Percentiles rank a stretch among this genome's conserved stretches.
Evolutionary conservation across 2,797 vertebrate genomes (phyloP).

Genomic region (Anisognathus igniventris): DNA sequence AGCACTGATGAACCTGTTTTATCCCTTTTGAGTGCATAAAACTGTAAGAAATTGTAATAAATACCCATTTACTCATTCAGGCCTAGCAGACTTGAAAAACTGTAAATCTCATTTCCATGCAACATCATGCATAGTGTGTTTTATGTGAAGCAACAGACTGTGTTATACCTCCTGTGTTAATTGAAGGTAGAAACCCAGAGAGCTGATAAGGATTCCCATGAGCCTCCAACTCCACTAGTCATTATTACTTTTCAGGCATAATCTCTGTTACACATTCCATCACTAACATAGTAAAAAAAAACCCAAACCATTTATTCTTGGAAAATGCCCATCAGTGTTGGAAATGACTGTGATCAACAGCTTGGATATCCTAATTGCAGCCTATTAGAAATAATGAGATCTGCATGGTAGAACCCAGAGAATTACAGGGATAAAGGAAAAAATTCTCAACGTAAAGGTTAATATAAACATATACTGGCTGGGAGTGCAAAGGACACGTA

Average conservation of each 20-base stretch:
- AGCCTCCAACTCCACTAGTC: neutral
- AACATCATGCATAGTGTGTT: rapidly evolving
- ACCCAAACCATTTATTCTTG: neutral
- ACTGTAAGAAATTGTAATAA: conserved; percentile 31
- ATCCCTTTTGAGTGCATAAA: conserved; percentile 13
- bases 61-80: neutral
- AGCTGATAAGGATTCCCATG: conserved; percentile 15
- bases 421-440: conserved; percentile 69
- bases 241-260: neutral
- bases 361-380: conserved; percentile 82
- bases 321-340: conserved; percentile 17
- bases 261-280: conserved; percentile 41
- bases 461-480: conserved; percentile 77
- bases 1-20: conserved; percentile 32
- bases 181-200: neutral
- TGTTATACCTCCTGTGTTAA: neutral
- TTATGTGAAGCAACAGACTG: neutral
- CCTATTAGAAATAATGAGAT: conserved; percentile 84
- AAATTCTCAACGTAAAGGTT: conserved; percentile 75
- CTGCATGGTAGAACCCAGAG: conserved; percentile 72
- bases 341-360: conserved; percentile 59
- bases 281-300: conserved; percentile 51
- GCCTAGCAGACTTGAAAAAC: neutral
- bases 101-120: neutral
- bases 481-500: conserved; percentile 73